A percentile compares a stretch with the other conserved stretches of the same genome.
Evolutionary conservation across 1,140 invertebrate genomes (phyloP).

Genomic region (Mamestra configurata): DNA sequence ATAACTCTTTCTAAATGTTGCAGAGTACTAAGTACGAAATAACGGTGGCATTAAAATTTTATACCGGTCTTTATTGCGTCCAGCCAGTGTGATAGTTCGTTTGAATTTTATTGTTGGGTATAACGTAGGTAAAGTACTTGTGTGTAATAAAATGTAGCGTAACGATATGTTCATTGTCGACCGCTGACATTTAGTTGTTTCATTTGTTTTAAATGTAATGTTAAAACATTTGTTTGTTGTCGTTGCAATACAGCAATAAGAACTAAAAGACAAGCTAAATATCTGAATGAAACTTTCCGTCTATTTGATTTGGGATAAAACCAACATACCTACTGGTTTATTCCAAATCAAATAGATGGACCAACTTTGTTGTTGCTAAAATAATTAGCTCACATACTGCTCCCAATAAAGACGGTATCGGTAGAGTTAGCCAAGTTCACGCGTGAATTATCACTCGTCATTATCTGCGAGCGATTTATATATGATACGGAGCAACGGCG

Average conservation of each 20-base stretch:
- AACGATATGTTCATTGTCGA: neutral
- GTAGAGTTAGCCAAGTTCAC: slow-evolving; percentile 27
- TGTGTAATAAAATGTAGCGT: slow-evolving; percentile 8
- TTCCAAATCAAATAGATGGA: too few relatives aligned
- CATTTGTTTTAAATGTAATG: neutral
- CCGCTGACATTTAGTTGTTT: neutral
- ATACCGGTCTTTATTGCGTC: slow-evolving; percentile 15
- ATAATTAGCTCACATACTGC: neutral
- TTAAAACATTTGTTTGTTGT: neutral
- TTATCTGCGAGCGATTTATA: slow-evolving; percentile 78
- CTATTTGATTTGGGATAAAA: neutral
- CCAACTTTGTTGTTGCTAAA: neutral
- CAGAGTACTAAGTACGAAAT: neutral
- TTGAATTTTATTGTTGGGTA: slow-evolving; percentile 6
- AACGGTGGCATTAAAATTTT: neutral
- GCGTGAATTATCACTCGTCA: slow-evolving; percentile 79
- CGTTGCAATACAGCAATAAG: too few relatives aligned
- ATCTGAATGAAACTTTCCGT: too few relatives aligned
- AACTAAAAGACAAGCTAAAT: too few relatives aligned
- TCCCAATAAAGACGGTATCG: neutral
- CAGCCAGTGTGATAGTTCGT: neutral
- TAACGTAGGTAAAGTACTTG: neutral
- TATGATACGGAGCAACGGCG: slow-evolving; percentile 36
- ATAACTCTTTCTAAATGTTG: slow-evolving; percentile 20
- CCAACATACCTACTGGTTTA: too few relatives aligned